A percentile compares a stretch with the other conserved stretches of the same genome.
phyloP scores from a whole-genome alignment of 2,797 vertebrate species.

The Xerus rutilus region DNA sequence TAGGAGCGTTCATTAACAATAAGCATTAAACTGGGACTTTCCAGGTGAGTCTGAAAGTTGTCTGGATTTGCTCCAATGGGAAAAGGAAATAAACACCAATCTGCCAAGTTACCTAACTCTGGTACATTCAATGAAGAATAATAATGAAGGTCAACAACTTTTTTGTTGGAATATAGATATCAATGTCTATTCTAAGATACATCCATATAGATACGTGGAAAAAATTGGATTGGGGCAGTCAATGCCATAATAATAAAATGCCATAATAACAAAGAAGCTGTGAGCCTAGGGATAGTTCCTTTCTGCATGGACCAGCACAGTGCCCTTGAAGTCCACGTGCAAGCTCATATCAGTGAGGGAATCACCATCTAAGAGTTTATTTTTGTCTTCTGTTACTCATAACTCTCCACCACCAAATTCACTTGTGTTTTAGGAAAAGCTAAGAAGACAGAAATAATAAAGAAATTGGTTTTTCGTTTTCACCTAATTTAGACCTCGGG shows the following conservation, averaged over 20 bases:
- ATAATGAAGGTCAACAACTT: not conserved
- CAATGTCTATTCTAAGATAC: not conserved
- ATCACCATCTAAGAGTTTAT: conserved; percentile 58
- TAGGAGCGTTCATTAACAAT: conserved; percentile 84
- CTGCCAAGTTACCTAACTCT: not conserved
- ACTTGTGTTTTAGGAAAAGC: conserved; percentile 38
- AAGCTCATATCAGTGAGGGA: not conserved
- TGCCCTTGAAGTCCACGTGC: conserved; percentile 30
- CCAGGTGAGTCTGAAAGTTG: conserved; percentile 72
- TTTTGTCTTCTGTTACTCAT: conserved; percentile 52
- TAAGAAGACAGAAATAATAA: conserved; percentile 31
- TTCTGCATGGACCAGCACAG: conserved; percentile 34
- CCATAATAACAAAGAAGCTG: too few relatives aligned
- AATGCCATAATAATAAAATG: conserved; percentile 69
- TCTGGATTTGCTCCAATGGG: conserved; percentile 68
- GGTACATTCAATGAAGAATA: conserved; percentile 63
- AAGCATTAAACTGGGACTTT: conserved; percentile 76
- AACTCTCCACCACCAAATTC: not conserved
- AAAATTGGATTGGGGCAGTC: not conserved
- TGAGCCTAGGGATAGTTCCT: conserved; percentile 14
- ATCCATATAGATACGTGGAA: not conserved
- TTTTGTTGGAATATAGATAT: not conserved
- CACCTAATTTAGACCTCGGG: conserved; percentile 37
- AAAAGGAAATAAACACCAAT: conserved; percentile 76
- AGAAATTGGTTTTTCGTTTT: conserved; percentile 42